Conservation (phyloP, 2,888 invertebrate species). For the Archaeoteleia sp. region DNA sequence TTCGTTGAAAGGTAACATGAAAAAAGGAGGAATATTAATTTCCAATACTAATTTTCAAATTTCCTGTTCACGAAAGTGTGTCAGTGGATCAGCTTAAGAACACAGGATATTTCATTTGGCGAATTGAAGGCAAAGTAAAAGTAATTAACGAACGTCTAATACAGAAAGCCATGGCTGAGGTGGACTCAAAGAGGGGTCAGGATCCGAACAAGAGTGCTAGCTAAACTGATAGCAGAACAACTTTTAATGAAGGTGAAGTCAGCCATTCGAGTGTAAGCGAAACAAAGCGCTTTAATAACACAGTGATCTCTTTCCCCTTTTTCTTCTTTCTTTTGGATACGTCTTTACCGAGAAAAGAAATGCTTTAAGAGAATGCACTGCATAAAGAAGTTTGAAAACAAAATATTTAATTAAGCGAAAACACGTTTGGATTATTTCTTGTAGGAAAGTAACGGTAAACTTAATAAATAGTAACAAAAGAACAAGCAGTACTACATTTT, state of each 20-base stretch:
- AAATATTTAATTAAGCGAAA: conserved; percentile 23
- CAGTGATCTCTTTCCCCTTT: conserved; percentile 40
- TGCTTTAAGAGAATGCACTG: conserved; percentile 4
- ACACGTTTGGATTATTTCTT: conserved; percentile 15
- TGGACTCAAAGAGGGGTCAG: conserved; percentile 24
- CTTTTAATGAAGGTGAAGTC: conserved; percentile 57
- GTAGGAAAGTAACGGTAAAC: background rate
- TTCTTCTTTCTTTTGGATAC: background rate
- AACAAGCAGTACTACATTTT: too few species aligned
- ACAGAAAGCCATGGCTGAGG: conserved; percentile 26
- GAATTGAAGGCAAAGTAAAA: conserved; percentile 15
- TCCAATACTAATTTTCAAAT: background rate
- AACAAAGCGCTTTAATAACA: conserved; percentile 55
- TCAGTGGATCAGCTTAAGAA: background rate
- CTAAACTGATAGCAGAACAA: conserved; percentile 53
- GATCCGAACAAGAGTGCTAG: conserved; percentile 13
- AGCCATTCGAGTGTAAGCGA: conserved; percentile 52
- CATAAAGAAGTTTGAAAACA: conserved; percentile 6
- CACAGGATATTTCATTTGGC: conserved; percentile 6
- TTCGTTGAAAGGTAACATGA: too few species aligned
- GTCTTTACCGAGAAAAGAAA: conserved; percentile 13
- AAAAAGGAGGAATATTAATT: background rate
- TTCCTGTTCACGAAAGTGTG: background rate
- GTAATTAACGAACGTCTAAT: conserved; percentile 43
- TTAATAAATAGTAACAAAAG: background rate